Base-by-base conservation (phyloP, 2,888 invertebrate species). In the Scelioninae gen. 1 region DNA sequence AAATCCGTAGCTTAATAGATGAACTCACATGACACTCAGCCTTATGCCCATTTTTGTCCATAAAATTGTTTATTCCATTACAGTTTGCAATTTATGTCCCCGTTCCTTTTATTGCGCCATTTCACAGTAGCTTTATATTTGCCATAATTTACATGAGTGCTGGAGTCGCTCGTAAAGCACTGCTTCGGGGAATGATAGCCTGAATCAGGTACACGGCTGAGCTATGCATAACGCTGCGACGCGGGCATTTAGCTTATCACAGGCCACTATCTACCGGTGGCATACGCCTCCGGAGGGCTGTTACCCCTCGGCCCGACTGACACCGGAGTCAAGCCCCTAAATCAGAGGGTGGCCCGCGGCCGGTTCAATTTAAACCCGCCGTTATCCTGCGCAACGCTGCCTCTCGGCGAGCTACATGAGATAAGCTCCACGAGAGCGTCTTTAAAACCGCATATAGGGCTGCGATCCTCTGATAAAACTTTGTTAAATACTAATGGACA, bases 211-310 rank as follows among this genome's bases (percentile, higher is more conserved):
- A 81, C 75, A 51, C 15, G 56, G 77, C 49, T 43, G 66, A 58
- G 55, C 77, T 34, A 56, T 66, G 72, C 83, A 69, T 78, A 77
- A 74, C 79, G 83, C 86, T 86, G 86, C 86, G 87, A 82, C 84
- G 85, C 85, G 87, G 88, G 88, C 91, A 88, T 92, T 92, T 91
- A 91, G 90, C 91, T 92, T 92, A 92, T 91, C 91, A 79, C 84
- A 75, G 80, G 78, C 80, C 86, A 86, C 89, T 88, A 91, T 91
- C 91, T 89, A 88, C 84, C 89, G 87, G 87, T 87, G 88, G 88
- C 90, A 89, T 90, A 89, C 89, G 89, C 87, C 88, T 87, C 86
- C 85, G 84, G 86, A 85, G 83, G 78, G 88, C 85, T 85, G 86
- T 87, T 86, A 85, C 86, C 88, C 89, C 86, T 85, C 84, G 83